Evolutionary conservation across 1,140 invertebrate genomes (phyloP).

Genomic region (Plutomurus gul): DNA sequence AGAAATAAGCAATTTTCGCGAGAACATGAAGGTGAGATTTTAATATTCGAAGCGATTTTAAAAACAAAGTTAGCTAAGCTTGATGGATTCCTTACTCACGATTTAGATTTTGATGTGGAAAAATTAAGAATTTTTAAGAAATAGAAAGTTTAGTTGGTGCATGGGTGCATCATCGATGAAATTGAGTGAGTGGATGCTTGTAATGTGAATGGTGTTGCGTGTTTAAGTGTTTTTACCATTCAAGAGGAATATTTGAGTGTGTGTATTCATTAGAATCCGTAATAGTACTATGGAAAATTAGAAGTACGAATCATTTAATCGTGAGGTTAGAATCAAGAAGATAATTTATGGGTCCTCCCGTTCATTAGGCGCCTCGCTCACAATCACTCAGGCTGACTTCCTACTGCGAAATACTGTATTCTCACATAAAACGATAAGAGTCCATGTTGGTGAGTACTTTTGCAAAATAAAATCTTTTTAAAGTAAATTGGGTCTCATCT

Average conservation of each 20-base stretch:
- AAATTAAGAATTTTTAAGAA: not conserved
- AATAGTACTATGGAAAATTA: not conserved
- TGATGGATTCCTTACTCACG: not conserved
- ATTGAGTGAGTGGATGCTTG: constrained; percentile 1
- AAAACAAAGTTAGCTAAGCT: too few species aligned
- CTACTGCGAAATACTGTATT: constrained; percentile 17
- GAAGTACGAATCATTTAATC: constrained; percentile 10
- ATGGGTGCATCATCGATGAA: not conserved
- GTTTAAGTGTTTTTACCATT: not conserved
- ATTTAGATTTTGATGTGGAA: not conserved
- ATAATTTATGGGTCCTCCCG: constrained; percentile 51
- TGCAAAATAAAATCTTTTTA: constrained; percentile 8
- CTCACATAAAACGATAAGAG: constrained; percentile 38
- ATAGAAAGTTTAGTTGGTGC: not conserved
- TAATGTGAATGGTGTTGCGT: not conserved
- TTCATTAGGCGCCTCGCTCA: constrained; percentile 44
- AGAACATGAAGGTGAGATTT: constrained; percentile 87
- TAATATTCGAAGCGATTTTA: not conserved
- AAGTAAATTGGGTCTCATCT: constrained; percentile 2
- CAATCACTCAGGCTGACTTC: constrained; percentile 44
- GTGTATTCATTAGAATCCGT: not conserved
- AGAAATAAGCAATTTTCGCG: constrained; percentile 95
- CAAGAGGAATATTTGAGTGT: not conserved
- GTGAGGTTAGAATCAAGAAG: constrained; percentile 32
- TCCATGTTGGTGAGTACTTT: constrained; percentile 43